Conservation (phyloP, 2,888 invertebrate species). For the Artemia sp. region DNA sequence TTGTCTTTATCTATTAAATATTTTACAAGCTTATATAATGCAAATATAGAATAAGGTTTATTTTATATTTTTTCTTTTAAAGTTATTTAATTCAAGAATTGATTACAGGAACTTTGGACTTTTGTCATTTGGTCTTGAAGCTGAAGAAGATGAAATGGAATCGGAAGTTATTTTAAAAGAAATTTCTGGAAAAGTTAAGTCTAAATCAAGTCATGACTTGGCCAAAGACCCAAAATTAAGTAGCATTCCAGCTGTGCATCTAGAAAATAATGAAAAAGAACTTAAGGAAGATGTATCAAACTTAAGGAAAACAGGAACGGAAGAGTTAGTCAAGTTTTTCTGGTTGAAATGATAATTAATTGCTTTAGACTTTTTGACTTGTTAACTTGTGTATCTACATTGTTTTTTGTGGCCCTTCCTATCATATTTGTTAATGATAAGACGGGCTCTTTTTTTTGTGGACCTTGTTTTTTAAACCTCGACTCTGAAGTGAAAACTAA, state of each 20-base stretch:
- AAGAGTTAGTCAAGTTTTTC: constrained; percentile 29
- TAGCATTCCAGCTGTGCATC: constrained; percentile 39
- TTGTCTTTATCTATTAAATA: too few relatives aligned
- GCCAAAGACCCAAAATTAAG: constrained; percentile 76
- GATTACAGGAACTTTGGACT: constrained; percentile 68
- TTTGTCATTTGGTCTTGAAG: constrained; percentile 83
- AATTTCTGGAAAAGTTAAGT: constrained; percentile 42
- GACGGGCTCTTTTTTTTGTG: background rate
- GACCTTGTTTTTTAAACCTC: background rate
- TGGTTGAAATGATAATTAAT: background rate
- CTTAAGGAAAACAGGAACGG: constrained; percentile 32
- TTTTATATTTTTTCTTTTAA: too few relatives aligned
- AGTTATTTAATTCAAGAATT: background rate
- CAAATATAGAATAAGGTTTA: too few relatives aligned
- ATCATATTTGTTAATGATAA: background rate
- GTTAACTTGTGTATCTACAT: background rate
- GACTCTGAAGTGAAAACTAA: too few relatives aligned
- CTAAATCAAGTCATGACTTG: constrained; percentile 87
- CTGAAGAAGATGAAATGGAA: constrained; percentile 87
- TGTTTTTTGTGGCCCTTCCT: background rate
- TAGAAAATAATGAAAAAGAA: constrained; percentile 31
- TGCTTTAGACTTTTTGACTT: background rate
- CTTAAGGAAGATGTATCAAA: constrained; percentile 30
- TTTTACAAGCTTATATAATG: too few relatives aligned
- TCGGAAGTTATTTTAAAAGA: constrained; percentile 41